Evolutionary conservation across 2,888 invertebrate genomes (phyloP), one percentile per base, ranked within the genome.

Genomic region (Bibio marci): DNA sequence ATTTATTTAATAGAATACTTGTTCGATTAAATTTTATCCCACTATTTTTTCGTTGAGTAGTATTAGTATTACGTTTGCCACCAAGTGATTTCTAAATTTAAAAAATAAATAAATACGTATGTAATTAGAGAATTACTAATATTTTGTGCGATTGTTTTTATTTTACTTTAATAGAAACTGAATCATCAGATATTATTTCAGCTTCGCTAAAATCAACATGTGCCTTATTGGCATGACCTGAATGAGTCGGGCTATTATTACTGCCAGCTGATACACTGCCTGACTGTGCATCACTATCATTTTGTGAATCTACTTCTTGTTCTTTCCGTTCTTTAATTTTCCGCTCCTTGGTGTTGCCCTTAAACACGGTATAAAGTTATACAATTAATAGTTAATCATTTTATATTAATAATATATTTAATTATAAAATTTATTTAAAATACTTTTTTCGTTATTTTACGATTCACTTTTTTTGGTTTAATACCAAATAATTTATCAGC

Each of bases 141-240:
- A 30, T 15, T 15, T 7, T 18, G 27, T 17, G 28, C 27, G 19
- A 14, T 39, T 25, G 34, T 27, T 27, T 26, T 26, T 4, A 32
- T 22, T 37, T 30, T 22, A 27, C 19, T 30, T 22, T 37, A 13
- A 19, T 30, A 30, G 30, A 15, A 22, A 39, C 37, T 26, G 43
- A 44, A 15, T 43, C 43, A 27, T 47, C 47, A n/a, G 42, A 49
- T 17, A 59, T 41, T 7, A 58, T 46, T 46, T 60, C 60, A 34
- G 57, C 51, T 44, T 59, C 59, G 1, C 54, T 53, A 37, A 60
- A 59, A 48, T 61, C 61, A 13, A 61, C 59, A 48, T 59, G 59
- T 27, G 49, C 47, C 41, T 41, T 44, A 17, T 22, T 8, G 33
- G 38, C 3, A 15, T 15, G 15, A 4, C 28, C 10, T 6, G 26